Base-by-base conservation (phyloP, 2,113 vertebrate genomes). In the Ceratotherium simum region DNA sequence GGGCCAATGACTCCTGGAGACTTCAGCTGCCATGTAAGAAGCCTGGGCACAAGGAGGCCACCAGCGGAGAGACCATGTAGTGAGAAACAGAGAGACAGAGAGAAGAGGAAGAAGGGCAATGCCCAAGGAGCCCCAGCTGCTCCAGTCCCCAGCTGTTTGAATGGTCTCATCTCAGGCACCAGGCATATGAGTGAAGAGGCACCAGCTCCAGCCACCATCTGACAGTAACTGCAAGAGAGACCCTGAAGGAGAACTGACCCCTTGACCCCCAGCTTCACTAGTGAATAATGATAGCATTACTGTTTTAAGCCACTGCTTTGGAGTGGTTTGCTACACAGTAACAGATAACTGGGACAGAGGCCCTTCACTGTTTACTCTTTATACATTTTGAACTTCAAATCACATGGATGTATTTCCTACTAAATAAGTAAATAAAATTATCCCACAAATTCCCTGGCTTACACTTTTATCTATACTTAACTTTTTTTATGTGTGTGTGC, bases 361-460 rank as follows among this genome's bases (percentile, higher is more conserved):
- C 18, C 76, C 18, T 46, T 85, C 64, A 51, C 31, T 83, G 27
- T 56, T 58, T 21, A 42, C 11, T 6, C 33, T 64, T 94, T 46
- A 27, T 60, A 36, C 27, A 16, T 75, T 88, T 54, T 64, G 60
- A 78, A 91, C 75, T 89, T 91, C 81, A 16, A 20, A 79, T 75
- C n/a, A 75, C 17, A 21, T 62, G 23, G 56, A 94, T 48, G 21
- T 29, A 72, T 93, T 86, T 42, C 27, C n/a, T 83, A 58, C 36
- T 87, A 25, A 60, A 91, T 93, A 83, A 70, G 86, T 65, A 94
- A 80, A 51, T 93, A 72, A 91, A 97, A 91, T 73, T 85, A 75
- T 39, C 5, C 60, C 51, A 21, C 4, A 48, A 46, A 39, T 70
- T 78, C 23, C 29, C n/a, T 69, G 14, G 21, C 14, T 72, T 86